Conservation (phyloP, 2,888 invertebrate genomes). For the Philopedon plagiatum region DNA sequence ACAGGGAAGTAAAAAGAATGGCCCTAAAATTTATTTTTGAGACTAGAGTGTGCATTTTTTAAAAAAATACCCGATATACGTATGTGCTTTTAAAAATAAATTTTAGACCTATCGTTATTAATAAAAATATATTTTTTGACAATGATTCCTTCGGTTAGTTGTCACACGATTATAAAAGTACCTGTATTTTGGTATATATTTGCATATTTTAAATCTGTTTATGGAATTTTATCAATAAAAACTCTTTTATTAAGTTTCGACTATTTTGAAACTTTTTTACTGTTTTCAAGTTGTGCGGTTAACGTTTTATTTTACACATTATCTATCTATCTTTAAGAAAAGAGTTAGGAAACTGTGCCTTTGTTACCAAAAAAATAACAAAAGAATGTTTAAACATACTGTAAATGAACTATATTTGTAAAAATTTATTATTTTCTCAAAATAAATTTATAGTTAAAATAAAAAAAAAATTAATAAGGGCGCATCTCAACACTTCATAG, state of each 20-base stretch:
- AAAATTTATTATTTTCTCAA: slow-evolving; percentile 62
- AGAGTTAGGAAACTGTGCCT: slow-evolving; percentile 61
- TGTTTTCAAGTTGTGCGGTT: slow-evolving; percentile 15
- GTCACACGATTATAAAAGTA: not conserved
- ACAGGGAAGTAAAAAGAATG: not conserved
- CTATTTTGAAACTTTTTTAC: too few relatives aligned
- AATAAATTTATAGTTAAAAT: slow-evolving; percentile 60
- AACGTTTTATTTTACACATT: slow-evolving; percentile 49
- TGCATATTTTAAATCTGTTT: not conserved
- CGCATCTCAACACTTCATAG: too few relatives aligned
- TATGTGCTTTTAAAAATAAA: too few relatives aligned
- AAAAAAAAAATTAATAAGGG: too few relatives aligned
- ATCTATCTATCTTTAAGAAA: slow-evolving; percentile 45
- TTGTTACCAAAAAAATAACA: slow-evolving; percentile 62
- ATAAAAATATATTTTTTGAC: not conserved
- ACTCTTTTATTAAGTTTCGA: too few relatives aligned
- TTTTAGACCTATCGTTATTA: not conserved
- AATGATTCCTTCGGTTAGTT: not conserved
- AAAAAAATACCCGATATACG: too few relatives aligned
- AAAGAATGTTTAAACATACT: slow-evolving; percentile 57
- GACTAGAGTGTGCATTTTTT: too few relatives aligned
- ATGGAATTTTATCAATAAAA: too few relatives aligned
- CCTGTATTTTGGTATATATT: not conserved
- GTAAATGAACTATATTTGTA: slow-evolving; percentile 62
- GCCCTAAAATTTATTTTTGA: not conserved